Percentiles rank a stretch among this genome's conserved stretches.
Evolutionary conservation across 2,888 invertebrate genomes (phyloP).

Genomic region (Sarcophaga rosellei): DNA sequence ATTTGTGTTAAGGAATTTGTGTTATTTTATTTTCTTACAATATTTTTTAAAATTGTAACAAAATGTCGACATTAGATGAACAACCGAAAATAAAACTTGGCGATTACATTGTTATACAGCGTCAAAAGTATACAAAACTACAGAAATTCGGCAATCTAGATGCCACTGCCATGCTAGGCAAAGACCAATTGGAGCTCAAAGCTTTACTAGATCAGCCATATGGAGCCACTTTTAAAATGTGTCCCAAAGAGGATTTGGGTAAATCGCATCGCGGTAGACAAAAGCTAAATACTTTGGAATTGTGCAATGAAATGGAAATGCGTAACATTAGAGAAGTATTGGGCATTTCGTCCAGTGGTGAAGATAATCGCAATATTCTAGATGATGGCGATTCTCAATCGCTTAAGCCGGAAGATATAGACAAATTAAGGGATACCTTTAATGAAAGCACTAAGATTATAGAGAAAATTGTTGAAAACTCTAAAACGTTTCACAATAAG

Average conservation of each 20-base stretch:
- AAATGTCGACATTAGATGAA: conserved; percentile 49
- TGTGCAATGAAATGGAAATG: conserved; percentile 82
- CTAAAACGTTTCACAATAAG: conserved; percentile 93
- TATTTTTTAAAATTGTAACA: not conserved
- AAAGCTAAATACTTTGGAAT: conserved; percentile 82
- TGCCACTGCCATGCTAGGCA: conserved; percentile 85
- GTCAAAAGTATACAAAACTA: conserved; percentile 89
- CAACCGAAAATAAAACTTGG: conserved; percentile 84
- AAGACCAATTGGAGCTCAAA: conserved; percentile 86
- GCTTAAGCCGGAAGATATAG: conserved; percentile 91
- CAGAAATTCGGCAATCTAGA: conserved; percentile 87
- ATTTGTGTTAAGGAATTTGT: conserved; percentile 5
- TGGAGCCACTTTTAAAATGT: conserved; percentile 89
- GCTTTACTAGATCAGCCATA: conserved; percentile 87
- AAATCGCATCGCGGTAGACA: conserved; percentile 79
- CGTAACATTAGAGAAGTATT: conserved; percentile 85
- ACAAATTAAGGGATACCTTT: conserved; percentile 88
- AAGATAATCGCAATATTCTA: conserved; percentile 91
- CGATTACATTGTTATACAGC: conserved; percentile 88
- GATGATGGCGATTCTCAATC: conserved; percentile 90
- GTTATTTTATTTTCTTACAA: not conserved
- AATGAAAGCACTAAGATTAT: conserved; percentile 91
- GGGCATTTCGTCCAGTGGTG: conserved; percentile 86
- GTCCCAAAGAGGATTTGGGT: conserved; percentile 82
- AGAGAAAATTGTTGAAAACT: conserved; percentile 93